Percentiles rank a stretch among this genome's conserved stretches.
Evolutionary conservation across 2,797 vertebrate genomes (phyloP).

Genomic region (Lepilemur septentrionalis): DNA sequence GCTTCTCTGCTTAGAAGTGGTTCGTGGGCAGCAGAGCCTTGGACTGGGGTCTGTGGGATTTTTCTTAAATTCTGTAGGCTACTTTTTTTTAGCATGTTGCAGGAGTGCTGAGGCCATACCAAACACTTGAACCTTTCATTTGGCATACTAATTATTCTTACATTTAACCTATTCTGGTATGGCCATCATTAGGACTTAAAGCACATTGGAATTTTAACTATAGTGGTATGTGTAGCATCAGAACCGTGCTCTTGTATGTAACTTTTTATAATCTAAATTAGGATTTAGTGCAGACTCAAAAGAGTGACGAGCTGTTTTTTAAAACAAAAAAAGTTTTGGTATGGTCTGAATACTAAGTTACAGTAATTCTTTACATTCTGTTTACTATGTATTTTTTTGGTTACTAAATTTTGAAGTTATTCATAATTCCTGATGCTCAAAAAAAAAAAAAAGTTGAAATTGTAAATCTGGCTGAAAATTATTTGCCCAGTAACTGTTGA

Average conservation of each 20-base stretch:
- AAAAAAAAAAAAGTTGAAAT: conserved; percentile 70
- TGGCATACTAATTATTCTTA: conserved; percentile 69
- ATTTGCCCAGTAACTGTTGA: conserved; percentile 79
- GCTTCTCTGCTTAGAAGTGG: conserved; percentile 99
- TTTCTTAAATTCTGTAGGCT: conserved; percentile 90
- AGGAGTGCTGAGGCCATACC: conserved; percentile 93
- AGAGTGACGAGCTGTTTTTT: conserved; percentile 79
- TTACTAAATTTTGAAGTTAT: conserved; percentile 82
- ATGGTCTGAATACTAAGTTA: conserved; percentile 89
- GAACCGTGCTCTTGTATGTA: conserved; percentile 76
- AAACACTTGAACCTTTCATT: conserved; percentile 86
- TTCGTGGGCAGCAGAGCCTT: conserved; percentile 99
- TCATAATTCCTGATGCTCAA: conserved; percentile 71
- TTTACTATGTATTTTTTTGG: conserved; percentile 83
- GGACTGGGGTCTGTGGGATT: conserved; percentile 99
- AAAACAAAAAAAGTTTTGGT: conserved; percentile 86
- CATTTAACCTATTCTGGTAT: conserved; percentile 76
- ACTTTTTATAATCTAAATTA: conserved; percentile 78
- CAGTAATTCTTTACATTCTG: conserved; percentile 78
- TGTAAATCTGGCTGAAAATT: conserved; percentile 78
- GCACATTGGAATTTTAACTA: conserved; percentile 70
- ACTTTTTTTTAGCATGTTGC: conserved; percentile 84
- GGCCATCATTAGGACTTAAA: conserved; percentile 80
- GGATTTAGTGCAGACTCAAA: conserved; percentile 81
- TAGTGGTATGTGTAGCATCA: conserved; percentile 77